Base-by-base conservation (phyloP, 2,888 invertebrate genomes). In the Liposcelis brunnea region DNA sequence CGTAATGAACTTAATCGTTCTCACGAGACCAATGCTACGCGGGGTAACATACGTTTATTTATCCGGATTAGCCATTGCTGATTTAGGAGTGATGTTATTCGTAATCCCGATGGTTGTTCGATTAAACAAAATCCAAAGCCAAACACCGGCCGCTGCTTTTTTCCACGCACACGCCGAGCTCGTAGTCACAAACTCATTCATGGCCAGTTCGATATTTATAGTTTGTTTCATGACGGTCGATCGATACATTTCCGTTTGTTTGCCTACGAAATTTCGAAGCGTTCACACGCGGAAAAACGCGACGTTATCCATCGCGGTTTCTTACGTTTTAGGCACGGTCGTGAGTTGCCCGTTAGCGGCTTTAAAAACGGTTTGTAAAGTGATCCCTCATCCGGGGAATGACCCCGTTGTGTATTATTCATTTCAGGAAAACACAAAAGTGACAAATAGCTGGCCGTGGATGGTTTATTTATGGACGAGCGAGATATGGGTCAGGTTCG, bases 121-220 rank as follows among this genome's bases (percentile, higher is more conserved):
- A 11, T 51, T 54, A 40, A 54, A 51, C 35, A 49, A 52, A 18
- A 44, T 51, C 35, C 52, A 54, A 12, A 50, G 51, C 3, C 50
- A 50, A 16, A 52, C 53, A 26, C 50, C 56, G 54, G 46, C 53
- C 36, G 50, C 56, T 52, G 49, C 63, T 11, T 50, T 56, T 40
- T 61, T 62, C 52, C 66, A 63, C 54, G 63, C 66, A 2, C 63
- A 68, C 52, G 52, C 67, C 47, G 67, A 66, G 46, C 60, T 67
- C 44, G 64, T 65, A 1, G 50, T 67, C 45, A 62, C 65, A 15
- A 68, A 68, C 52, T 60, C 62, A 2, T 60, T 67, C 53, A 67
- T 68, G 65, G 66, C 65, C 4, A 59, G 64, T 31, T 62, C 62
- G 43, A 67, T 68, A n/a, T 67, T 66, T 58, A 61, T 67, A 47